These are phyloP conservation scores for Brenthis ino DNA, from an alignment of 2,888 invertebrate species.

Conservation along the genomic window DNA sequence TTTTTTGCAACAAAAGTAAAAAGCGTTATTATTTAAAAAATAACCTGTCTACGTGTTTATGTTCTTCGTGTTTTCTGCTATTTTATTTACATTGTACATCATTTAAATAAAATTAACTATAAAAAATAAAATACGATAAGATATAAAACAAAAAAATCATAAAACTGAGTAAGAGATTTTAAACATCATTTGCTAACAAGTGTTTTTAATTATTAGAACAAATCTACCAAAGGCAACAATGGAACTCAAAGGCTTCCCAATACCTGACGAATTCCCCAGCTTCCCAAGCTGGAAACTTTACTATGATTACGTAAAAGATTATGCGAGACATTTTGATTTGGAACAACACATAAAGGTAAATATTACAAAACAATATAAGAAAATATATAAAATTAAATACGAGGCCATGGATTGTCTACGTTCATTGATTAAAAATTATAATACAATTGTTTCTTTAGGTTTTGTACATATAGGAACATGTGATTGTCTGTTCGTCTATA, in stretches of 20 bases:
- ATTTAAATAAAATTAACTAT: no score
- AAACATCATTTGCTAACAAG: neutral
- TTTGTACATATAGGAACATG: no score
- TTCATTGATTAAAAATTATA: no score
- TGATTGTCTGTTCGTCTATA: no score
- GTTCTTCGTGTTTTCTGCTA: no score
- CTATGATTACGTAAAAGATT: constrained; percentile 63
- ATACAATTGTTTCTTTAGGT: no score
- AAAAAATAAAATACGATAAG: no score
- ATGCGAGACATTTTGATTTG: constrained; percentile 62
- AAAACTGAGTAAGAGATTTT: neutral
- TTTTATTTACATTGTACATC: no score
- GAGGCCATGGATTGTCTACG: neutral
- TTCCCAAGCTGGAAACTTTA: constrained; percentile 62
- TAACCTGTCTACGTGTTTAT: no score
- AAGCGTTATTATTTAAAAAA: no score
- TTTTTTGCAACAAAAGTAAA: no score
- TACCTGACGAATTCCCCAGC: constrained; percentile 61
- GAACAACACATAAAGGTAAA: constrained; percentile 64
- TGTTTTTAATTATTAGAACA: constrained; percentile 57
- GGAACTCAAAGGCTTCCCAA: constrained; percentile 65
- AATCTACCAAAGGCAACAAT: constrained; percentile 55
- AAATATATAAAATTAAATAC: neutral
- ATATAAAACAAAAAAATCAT: no score
- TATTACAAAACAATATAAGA: neutral